Base-by-base conservation (phyloP, 2,797 vertebrate genomes). In the Halcyon smyrnensis region DNA sequence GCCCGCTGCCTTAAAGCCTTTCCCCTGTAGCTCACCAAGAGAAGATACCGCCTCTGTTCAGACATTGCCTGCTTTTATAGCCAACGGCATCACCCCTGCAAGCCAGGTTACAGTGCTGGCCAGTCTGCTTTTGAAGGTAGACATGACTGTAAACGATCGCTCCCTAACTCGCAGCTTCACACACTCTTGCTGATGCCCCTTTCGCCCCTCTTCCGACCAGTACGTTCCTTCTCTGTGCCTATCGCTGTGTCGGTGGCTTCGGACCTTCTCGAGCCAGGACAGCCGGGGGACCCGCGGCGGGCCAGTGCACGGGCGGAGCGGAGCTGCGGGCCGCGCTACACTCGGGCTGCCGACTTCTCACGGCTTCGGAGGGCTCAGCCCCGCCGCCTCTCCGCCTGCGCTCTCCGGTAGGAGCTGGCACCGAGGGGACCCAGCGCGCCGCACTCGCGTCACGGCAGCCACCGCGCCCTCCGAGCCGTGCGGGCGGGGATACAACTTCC, bases 151-250 rank as follows among this genome's bases (percentile, higher is more conserved):
- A 11, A 36, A 28, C 2, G 8, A 18, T n/a, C 68, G 1, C 32
- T 21, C 18, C 2, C 16, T 9, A 12, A 15, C 43, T 28, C 25
- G 27, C n/a, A 24, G 30, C 71, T 24, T 23, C 23, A 4, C 57
- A 6, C 7, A 4, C 27, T 24, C 39, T 8, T 13, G 11, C 2
- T 1, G 39, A 7, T 21, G 3, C 13, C 27, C 1, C 0, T 9
- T 3, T 18, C 3, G 41, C 11, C 32, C 6, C 12, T 8, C 16
- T 19, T 6, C 8, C 50, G 11, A 25, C 57, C 41, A 9, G 4
- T 0, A 2, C 1, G 19, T 18, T 34, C 45, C 51, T 10, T 32
- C 60, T 7, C 6, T 23, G 2, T 6, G 11, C 2, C 7, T 23
- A 1, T 17, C 15, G 6, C 36, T 8, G 39, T 5, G 12, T 1